These are phyloP conservation scores for Crypturellus tataupa DNA, from an alignment of 2,797 vertebrate species.

Conservation along the genomic window DNA sequence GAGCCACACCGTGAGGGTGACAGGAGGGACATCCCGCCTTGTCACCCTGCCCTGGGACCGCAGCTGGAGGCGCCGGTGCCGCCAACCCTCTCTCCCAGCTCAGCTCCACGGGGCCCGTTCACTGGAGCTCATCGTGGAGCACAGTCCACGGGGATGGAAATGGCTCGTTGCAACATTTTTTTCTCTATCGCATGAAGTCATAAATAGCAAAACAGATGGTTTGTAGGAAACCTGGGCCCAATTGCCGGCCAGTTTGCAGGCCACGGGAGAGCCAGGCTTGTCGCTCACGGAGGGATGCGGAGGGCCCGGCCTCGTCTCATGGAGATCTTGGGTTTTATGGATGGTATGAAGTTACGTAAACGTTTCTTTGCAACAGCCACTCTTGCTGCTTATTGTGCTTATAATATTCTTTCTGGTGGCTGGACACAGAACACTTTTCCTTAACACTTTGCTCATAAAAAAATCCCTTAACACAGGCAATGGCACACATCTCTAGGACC, in stretches of 20 bases:
- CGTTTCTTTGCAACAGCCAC: rapidly evolving
- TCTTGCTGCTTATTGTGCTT: not conserved
- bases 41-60: not conserved
- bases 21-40: not conserved
- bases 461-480: not conserved
- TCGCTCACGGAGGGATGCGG: not conserved
- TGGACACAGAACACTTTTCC: not conserved
- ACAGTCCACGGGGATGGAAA: not conserved
- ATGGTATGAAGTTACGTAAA: not conserved
- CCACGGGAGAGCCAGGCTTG: not conserved
- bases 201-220: not conserved
- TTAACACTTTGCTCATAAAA: not conserved
- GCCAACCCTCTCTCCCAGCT: not conserved
- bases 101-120: rapidly evolving
- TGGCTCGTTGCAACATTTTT: not conserved
- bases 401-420: not conserved
- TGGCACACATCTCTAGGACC: not conserved
- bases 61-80: not conserved
- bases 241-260: not conserved
- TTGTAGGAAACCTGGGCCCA: not conserved
- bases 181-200: not conserved
- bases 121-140: not conserved
- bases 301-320: not conserved
- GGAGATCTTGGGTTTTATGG: not conserved
- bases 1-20: not conserved